Evolutionary conservation across 2,888 invertebrate species (phyloP).

Genomic region (Lycaena phlaeas): DNA sequence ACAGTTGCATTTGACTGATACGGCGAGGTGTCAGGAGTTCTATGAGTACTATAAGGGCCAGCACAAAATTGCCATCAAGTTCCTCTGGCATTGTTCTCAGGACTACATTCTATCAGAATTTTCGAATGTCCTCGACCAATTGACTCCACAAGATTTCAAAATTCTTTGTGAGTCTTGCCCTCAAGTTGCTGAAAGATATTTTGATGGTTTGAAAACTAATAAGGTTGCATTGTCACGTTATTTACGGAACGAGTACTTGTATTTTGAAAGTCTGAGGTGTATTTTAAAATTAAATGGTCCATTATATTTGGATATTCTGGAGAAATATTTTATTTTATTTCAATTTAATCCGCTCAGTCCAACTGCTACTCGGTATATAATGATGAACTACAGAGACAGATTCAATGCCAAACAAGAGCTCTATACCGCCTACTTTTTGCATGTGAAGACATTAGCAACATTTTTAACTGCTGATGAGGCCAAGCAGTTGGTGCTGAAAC

Average conservation of each 20-base stretch:
- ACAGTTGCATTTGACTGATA: conserved; percentile 28
- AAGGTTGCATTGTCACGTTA: conserved; percentile 23
- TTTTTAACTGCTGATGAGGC: conserved; percentile 32
- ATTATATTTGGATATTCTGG: conserved; percentile 34
- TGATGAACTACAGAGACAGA: conserved; percentile 32
- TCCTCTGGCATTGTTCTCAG: conserved; percentile 31
- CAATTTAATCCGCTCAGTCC: conserved; percentile 23
- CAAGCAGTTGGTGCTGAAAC: conserved; percentile 30
- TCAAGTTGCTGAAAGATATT: conserved; percentile 32
- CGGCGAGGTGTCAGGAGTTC: conserved; percentile 33
- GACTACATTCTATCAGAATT: conserved; percentile 31
- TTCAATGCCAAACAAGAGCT: conserved; percentile 35
- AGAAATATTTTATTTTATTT: conserved; percentile 29
- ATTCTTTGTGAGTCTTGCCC: conserved; percentile 35
- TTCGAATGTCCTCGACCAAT: conserved; percentile 27
- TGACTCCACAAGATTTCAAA: conserved; percentile 34
- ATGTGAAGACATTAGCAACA: conserved; percentile 31
- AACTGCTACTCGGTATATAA: conserved; percentile 29
- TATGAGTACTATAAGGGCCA: conserved; percentile 35
- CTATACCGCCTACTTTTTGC: conserved; percentile 31
- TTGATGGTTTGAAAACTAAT: conserved; percentile 28
- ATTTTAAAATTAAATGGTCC: conserved; percentile 33
- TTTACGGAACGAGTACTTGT: conserved; percentile 20
- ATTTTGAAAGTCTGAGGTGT: conserved; percentile 30
- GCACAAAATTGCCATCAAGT: conserved; percentile 32